Conservation (phyloP, 2,113 vertebrate genomes). For the Megaptera novaeangliae region DNA sequence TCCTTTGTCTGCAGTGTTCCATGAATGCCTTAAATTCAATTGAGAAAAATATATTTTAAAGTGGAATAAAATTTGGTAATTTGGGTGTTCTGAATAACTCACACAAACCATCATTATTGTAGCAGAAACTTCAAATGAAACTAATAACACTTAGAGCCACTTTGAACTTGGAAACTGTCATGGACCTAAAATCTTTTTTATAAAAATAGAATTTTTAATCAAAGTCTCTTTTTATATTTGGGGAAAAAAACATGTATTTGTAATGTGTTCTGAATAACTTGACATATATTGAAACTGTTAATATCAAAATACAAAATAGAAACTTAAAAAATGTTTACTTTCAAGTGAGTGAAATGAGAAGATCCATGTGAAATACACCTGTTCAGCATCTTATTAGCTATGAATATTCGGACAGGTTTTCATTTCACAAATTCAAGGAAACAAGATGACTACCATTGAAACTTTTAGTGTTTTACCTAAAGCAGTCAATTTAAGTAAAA, state of each 20-base stretch:
- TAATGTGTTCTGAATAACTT: neutral
- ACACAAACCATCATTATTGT: neutral
- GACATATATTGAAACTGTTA: neutral
- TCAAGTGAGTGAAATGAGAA: neutral
- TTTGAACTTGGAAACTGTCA: neutral
- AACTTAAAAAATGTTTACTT: neutral
- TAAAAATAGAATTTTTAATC: neutral
- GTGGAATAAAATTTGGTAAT: neutral
- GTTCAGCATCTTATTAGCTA: neutral
- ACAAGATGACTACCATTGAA: neutral
- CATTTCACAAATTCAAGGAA: neutral
- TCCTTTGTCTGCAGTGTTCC: neutral
- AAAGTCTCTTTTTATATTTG: neutral
- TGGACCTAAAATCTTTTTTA: neutral
- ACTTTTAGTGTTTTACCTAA: neutral
- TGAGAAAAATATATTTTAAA: neutral
- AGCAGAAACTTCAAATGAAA: neutral
- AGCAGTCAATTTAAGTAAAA: slow-evolving; percentile 28
- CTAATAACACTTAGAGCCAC: neutral
- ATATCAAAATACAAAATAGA: neutral
- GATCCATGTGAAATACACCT: neutral
- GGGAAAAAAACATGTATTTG: neutral
- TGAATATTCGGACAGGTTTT: neutral
- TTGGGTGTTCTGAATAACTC: neutral
- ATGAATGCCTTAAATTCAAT: neutral